Evolutionary conservation across 2,888 invertebrate genomes (phyloP), one percentile per base, ranked within the genome.

Genomic region (Aphelenchoides bicaudatus): DNA sequence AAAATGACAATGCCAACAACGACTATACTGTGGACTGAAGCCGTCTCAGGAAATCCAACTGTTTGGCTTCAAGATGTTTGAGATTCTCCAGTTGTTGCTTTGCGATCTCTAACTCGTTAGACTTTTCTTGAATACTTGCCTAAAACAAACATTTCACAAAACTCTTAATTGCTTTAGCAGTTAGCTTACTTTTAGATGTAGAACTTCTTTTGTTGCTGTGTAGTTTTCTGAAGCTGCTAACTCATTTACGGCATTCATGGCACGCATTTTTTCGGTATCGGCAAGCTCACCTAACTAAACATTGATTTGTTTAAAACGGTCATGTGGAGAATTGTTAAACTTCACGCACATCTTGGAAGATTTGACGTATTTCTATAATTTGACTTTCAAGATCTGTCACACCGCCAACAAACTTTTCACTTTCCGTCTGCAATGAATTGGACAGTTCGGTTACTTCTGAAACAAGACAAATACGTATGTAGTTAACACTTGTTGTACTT

Each of bases 1-100:
- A 13, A 29, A 29, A 49, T 23, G 31, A 37, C 1, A 51, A n/a
- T n/a, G n/a, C n/a, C n/a, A n/a, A n/a, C n/a, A n/a, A n/a, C n/a
- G n/a, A n/a, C n/a, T n/a, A n/a, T n/a, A n/a, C n/a, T n/a, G n/a
- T 34, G 23, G 39, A 51, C 13, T 51, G 52, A 30, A 51, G 52
- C 8, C 37, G 31, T n/a, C 52, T 21, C 10, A 51, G 16, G 39
- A 34, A 51, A 19, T 51, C 52, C 21, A 37, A 38, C 52, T 51
- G 52, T 19, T 51, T 51, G 10, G 52, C 37, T 10, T 51, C 31
- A 10, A 51, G 23, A 19, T 51, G 52, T 29, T 51, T 51, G 38
- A 51, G 37, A 37, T 51, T 51, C 37, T 51, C 52, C 52, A 51
- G 37, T 51, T 51, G 52, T 34, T 38, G 31, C 25, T 51, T 51